A percentile compares a stretch with the other conserved stretches of the same genome.
These are phyloP conservation scores for Thamnaconus septentrionalis DNA, from an alignment of 2,113 vertebrate genomes.

Conservation along the genomic window DNA sequence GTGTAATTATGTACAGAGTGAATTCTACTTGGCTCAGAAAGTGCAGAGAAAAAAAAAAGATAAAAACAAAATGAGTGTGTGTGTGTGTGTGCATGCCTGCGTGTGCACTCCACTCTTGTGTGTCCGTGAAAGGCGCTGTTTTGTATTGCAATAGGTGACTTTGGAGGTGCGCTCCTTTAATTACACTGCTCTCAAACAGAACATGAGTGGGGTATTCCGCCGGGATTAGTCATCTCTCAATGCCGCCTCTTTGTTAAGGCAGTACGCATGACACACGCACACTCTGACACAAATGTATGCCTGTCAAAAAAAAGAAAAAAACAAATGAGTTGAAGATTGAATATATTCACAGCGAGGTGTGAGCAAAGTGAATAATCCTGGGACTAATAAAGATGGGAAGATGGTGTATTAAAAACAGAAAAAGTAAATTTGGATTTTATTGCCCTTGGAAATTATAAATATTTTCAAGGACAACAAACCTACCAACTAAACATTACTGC, in stretches of 20 bases:
- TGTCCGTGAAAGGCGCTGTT: constrained; percentile 67
- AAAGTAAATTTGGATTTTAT: constrained; percentile 2
- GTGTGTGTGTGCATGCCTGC: constrained; percentile 4
- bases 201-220: constrained; percentile 79
- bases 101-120: neutral
- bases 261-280: constrained; percentile 48
- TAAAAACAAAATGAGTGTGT: neutral
- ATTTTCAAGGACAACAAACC: constrained; percentile 59
- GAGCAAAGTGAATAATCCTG: constrained; percentile 73
- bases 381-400: constrained; percentile 72
- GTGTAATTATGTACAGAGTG: constrained; percentile 72
- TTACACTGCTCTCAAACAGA: constrained; percentile 81
- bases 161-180: constrained; percentile 78
- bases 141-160: constrained; percentile 79
- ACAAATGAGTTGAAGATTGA: constrained; percentile 65
- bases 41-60: constrained; percentile 5
- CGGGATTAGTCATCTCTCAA: constrained; percentile 75
- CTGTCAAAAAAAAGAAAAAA: constrained; percentile 59
- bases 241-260: constrained; percentile 70
- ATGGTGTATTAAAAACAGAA: constrained; percentile 43
- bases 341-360: constrained; percentile 72
- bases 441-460: neutral
- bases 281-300: constrained; percentile 49
- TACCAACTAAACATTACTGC: constrained; percentile 39
- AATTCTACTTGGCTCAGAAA: constrained; percentile 40